Conservation (phyloP, 2,113 vertebrate species). For the Sus scrofa region DNA sequence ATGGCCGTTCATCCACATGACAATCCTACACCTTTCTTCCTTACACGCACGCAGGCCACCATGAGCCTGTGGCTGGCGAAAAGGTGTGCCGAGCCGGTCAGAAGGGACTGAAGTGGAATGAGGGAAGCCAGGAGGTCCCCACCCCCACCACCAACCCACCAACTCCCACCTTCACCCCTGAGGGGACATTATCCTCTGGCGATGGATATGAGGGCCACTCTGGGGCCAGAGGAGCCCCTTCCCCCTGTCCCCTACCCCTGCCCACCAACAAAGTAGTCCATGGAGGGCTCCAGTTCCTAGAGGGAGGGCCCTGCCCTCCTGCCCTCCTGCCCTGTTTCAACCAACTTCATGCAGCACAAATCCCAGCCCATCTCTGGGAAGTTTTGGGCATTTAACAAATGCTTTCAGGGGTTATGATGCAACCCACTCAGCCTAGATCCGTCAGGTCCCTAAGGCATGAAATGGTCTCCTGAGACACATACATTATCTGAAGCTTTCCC, state of each 20-base stretch:
- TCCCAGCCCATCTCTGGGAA: slow-evolving; percentile 22
- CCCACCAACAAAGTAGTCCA: not conserved
- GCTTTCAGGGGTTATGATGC: slow-evolving; percentile 76
- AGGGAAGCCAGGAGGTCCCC: not conserved
- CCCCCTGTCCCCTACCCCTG: not conserved
- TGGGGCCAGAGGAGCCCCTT: not conserved
- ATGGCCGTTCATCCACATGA: not conserved
- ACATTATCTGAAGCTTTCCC: slow-evolving; percentile 68
- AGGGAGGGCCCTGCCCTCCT: not conserved
- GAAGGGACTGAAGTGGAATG: not conserved
- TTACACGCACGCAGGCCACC: slow-evolving; percentile 1
- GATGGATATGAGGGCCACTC: not conserved
- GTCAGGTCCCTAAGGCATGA: slow-evolving; percentile 60
- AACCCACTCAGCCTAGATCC: slow-evolving; percentile 72
- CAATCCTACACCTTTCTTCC: not conserved
- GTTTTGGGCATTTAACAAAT: slow-evolving; percentile 74
- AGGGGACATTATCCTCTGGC: not conserved
- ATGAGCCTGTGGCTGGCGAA: not conserved
- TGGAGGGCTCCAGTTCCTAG: not conserved
- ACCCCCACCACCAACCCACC: not conserved
- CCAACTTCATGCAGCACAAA: slow-evolving; percentile 14
- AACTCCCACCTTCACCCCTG: not conserved
- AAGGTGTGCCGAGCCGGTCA: not conserved
- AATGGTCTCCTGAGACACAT: slow-evolving; percentile 63
- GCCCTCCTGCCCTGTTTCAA: slow-evolving; percentile 7